phyloP scores from a whole-genome alignment of 2,113 vertebrate species.

The Vidua chalybeata region DNA sequence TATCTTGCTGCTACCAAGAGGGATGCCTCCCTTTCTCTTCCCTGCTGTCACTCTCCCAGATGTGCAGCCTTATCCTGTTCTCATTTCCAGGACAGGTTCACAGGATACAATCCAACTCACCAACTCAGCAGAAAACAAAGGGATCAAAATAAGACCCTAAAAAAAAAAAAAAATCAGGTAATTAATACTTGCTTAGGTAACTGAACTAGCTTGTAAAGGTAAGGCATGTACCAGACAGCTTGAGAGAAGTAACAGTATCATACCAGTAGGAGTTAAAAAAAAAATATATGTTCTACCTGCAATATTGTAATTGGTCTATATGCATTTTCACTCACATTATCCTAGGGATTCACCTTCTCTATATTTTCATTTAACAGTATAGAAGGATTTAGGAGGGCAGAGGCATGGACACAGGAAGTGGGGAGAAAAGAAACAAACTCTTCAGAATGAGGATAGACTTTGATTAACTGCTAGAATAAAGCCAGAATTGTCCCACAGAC shows the following conservation, averaged over 20 bases:
- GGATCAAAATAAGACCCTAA: neutral
- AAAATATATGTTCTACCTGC: neutral
- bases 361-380: neutral
- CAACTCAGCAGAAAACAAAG: neutral
- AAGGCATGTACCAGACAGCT: neutral
- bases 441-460: neutral
- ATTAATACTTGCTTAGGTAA: neutral
- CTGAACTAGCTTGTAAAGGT: neutral
- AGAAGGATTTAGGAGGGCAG: neutral
- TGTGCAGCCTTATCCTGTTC: neutral
- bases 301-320: neutral
- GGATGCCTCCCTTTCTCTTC: neutral
- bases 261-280: neutral
- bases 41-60: neutral
- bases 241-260: neutral
- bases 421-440: neutral
- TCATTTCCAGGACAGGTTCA: neutral
- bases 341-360: neutral
- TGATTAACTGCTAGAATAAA: neutral
- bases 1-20: neutral
- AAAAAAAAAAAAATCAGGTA: no score
- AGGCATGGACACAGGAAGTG: accelerated
- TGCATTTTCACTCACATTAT: neutral
- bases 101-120: neutral
- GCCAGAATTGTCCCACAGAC: neutral